phyloP scores from a whole-genome alignment of 2,113 vertebrate genomes.

The Bubo bubo region DNA sequence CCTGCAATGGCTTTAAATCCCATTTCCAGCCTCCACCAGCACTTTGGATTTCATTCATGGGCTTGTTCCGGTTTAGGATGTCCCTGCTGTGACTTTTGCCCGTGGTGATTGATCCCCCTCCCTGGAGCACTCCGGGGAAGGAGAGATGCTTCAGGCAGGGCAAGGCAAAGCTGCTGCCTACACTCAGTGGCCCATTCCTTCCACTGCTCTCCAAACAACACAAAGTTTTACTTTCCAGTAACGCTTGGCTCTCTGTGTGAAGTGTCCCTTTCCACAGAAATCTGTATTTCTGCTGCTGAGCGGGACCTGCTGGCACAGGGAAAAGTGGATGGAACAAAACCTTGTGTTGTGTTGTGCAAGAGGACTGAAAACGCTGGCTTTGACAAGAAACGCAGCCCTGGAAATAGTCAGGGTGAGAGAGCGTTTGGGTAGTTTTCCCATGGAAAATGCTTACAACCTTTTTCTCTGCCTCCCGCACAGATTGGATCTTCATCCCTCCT shows the following conservation, averaged over 20 bases:
- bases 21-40: fast-evolving
- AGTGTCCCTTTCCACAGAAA: background rate
- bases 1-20: background rate
- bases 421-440: background rate
- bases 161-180: background rate
- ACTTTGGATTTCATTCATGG: background rate
- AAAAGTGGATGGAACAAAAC: background rate
- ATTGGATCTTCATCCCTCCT: background rate
- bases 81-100: background rate
- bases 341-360: background rate
- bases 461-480: background rate
- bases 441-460: background rate
- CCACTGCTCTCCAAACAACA: background rate
- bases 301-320: background rate
- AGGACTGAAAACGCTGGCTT: background rate
- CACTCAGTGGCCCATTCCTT: background rate
- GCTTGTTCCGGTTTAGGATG: background rate
- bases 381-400: background rate
- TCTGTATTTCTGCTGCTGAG: background rate
- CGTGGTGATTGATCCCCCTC: fast-evolving
- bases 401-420: background rate
- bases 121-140: background rate
- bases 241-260: fast-evolving
- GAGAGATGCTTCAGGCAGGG: background rate
- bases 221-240: background rate